phyloP scores from a whole-genome alignment of 2,797 vertebrate species.

The Notoglanidium macrostoma region DNA sequence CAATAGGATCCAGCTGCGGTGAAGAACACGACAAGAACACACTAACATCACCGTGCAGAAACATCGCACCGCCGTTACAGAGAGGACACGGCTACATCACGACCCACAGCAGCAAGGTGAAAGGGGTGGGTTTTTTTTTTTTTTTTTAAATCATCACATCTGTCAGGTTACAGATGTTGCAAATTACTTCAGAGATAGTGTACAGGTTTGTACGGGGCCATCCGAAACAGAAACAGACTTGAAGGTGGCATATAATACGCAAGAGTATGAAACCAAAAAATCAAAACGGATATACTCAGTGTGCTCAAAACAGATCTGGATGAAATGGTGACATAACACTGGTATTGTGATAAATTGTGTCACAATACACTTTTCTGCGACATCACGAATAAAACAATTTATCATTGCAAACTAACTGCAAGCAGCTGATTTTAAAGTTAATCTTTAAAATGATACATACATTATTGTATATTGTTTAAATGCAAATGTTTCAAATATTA shows the following conservation, averaged over 20 bases:
- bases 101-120: not conserved
- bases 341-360: not conserved
- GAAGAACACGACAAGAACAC: slow-evolving; percentile 2
- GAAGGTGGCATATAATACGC: not conserved
- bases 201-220: not conserved
- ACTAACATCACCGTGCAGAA: not conserved
- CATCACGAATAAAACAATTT: not conserved
- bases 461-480: not conserved
- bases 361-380: not conserved
- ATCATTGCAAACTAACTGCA: not conserved
- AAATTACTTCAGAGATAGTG: not conserved
- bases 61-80: not conserved
- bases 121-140: not conserved
- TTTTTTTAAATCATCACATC: not conserved
- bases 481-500: not conserved
- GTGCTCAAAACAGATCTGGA: not conserved
- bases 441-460: not conserved
- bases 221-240: not conserved
- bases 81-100: not conserved
- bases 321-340: not conserved
- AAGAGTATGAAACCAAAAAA: not conserved
- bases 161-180: not conserved
- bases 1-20: slow-evolving; percentile 76
- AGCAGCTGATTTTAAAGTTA: not conserved
- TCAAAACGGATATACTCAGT: not conserved